Evolutionary conservation across 2,888 invertebrate genomes (phyloP).

Genomic region (Odontocerum albicorne): DNA sequence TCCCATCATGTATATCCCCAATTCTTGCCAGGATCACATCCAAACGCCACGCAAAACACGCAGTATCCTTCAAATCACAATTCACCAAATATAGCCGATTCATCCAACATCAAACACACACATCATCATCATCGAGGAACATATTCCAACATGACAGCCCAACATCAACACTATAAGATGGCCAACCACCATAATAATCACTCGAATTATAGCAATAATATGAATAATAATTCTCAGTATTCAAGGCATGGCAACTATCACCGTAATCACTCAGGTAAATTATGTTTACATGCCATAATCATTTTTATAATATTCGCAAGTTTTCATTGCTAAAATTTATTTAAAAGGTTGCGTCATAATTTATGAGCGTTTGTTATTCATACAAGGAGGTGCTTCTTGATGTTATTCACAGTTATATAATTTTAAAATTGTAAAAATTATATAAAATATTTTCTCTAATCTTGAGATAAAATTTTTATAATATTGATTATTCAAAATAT

Average conservation of each 20-base stretch:
- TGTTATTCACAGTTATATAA: no score
- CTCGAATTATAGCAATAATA: slow-evolving; percentile 42
- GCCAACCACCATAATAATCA: slow-evolving; percentile 47
- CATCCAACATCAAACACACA: slow-evolving; percentile 61
- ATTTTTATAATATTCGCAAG: background rate
- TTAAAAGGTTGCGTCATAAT: no score
- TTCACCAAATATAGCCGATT: slow-evolving; percentile 53
- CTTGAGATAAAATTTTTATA: no score
- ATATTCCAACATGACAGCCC: slow-evolving; percentile 42
- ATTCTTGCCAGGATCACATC: slow-evolving; percentile 90
- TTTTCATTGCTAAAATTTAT: background rate
- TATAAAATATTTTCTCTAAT: no score
- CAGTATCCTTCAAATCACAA: slow-evolving; percentile 49
- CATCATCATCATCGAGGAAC: slow-evolving; percentile 60
- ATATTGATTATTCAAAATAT: no score
- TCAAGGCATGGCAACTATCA: slow-evolving; percentile 56
- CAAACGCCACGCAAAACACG: slow-evolving; percentile 61
- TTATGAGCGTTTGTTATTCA: no score
- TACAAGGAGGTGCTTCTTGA: no score
- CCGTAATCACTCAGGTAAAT: slow-evolving; percentile 52
- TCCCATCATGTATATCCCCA: slow-evolving; percentile 94
- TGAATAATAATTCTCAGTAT: slow-evolving; percentile 55
- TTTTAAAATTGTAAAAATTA: no score
- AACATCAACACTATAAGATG: slow-evolving; percentile 52
- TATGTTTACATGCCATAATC: background rate